Conservation (phyloP, 1,140 invertebrate genomes). For the Vollenhovia emeryi region DNA sequence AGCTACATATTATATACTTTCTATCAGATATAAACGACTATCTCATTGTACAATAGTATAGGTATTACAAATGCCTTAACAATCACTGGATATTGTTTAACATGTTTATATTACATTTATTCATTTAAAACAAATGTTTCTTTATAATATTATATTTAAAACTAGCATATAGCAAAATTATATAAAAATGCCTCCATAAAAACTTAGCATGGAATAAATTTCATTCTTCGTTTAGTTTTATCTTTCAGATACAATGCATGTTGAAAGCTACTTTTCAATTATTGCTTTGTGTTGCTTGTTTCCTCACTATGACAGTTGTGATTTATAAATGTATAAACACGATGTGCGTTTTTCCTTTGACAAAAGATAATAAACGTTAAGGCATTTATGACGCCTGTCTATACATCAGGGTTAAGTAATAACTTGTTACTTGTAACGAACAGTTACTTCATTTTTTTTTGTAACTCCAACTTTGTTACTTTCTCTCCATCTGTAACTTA, state of each 20-base stretch:
- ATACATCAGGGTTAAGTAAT: no score
- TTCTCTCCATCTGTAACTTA: no score
- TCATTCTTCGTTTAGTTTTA: not conserved
- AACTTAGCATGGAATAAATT: not conserved
- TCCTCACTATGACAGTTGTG: not conserved
- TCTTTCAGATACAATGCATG: not conserved
- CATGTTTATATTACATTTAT: not conserved
- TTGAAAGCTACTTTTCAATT: not conserved
- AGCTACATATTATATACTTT: not conserved
- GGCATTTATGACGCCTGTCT: not conserved
- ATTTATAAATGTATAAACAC: not conserved
- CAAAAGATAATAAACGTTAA: slow-evolving; percentile 8
- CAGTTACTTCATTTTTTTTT: no score
- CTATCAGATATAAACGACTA: not conserved
- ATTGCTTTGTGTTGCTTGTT: not conserved
- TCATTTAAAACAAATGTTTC: not conserved
- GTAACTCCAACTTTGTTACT: no score
- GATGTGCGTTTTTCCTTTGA: not conserved
- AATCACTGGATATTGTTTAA: not conserved
- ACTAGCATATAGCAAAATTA: not conserved
- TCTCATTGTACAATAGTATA: slow-evolving; percentile 4
- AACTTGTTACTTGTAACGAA: no score
- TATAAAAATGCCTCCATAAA: not conserved
- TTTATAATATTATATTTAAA: not conserved
- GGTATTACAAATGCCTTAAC: not conserved